These are phyloP conservation scores for Phocoena phocoena DNA, from an alignment of 2,113 vertebrate genomes.

Conservation along the genomic window DNA sequence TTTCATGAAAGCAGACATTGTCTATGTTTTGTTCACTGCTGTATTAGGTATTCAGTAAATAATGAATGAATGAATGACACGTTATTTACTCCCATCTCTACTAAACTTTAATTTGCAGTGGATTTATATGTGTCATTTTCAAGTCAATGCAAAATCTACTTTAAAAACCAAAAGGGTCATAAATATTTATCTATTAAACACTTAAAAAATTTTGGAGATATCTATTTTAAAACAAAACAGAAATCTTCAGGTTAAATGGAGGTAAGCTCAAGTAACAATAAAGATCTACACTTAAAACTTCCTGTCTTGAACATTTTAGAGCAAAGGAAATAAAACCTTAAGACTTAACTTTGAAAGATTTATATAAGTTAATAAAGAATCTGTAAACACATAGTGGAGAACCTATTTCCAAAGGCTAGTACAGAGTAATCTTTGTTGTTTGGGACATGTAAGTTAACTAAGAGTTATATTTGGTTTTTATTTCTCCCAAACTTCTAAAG, in stretches of 20 bases:
- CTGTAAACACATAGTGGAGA: background rate
- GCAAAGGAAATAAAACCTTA: constrained; percentile 15
- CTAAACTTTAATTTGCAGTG: background rate
- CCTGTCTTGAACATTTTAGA: background rate
- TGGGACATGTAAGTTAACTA: background rate
- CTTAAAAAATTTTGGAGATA: background rate
- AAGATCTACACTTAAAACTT: background rate
- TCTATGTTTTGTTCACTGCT: background rate
- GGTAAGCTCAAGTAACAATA: background rate
- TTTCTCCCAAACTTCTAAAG: background rate
- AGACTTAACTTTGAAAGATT: constrained; percentile 5
- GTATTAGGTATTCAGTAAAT: background rate
- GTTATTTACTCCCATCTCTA: constrained; percentile 14
- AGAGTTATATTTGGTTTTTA: background rate
- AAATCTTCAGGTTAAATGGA: background rate
- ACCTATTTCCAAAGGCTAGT: background rate
- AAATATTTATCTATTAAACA: constrained; percentile 34
- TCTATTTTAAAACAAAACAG: background rate
- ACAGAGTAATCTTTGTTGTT: background rate
- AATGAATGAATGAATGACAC: background rate
- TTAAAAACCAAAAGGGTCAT: background rate
- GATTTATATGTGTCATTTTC: background rate
- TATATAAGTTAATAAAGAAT: background rate
- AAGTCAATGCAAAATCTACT: background rate
- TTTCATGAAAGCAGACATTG: background rate